These are phyloP conservation scores for Grammomys dolichurus DNA, from an alignment of 2,113 vertebrate genomes.

Conservation along the genomic window DNA sequence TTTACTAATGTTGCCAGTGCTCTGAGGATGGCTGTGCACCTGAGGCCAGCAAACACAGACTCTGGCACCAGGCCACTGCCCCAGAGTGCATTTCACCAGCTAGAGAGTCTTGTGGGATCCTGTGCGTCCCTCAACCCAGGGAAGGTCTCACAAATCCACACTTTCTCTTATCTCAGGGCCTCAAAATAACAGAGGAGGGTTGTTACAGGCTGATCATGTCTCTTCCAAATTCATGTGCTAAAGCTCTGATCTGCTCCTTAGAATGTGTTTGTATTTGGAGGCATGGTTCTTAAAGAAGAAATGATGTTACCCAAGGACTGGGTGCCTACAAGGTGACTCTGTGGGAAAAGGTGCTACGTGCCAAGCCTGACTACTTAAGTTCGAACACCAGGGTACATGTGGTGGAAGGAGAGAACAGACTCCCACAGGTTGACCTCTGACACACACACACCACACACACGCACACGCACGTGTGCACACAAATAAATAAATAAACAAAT, in stretches of 20 bases:
- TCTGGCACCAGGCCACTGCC: background rate
- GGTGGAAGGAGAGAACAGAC: background rate
- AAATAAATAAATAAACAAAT: background rate
- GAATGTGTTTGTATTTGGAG: background rate
- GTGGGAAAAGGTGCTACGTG: background rate
- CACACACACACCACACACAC: background rate
- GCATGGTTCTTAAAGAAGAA: background rate
- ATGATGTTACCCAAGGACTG: background rate
- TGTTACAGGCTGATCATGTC: too few relatives aligned
- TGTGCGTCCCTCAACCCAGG: background rate
- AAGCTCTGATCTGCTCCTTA: background rate
- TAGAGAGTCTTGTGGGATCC: background rate
- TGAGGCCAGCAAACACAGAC: too few relatives aligned
- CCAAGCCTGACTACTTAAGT: background rate
- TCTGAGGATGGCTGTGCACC: fast-evolving
- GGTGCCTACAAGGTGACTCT: background rate
- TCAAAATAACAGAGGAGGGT: background rate
- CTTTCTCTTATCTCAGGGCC: too few relatives aligned
- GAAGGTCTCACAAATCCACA: background rate
- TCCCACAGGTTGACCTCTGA: background rate
- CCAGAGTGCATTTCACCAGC: fast-evolving
- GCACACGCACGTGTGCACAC: background rate
- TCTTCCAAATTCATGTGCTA: background rate
- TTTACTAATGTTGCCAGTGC: background rate
- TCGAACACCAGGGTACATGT: background rate